These are phyloP conservation scores for Empis stercorea DNA, from an alignment of 2,888 invertebrate species.

Conservation along the genomic window DNA sequence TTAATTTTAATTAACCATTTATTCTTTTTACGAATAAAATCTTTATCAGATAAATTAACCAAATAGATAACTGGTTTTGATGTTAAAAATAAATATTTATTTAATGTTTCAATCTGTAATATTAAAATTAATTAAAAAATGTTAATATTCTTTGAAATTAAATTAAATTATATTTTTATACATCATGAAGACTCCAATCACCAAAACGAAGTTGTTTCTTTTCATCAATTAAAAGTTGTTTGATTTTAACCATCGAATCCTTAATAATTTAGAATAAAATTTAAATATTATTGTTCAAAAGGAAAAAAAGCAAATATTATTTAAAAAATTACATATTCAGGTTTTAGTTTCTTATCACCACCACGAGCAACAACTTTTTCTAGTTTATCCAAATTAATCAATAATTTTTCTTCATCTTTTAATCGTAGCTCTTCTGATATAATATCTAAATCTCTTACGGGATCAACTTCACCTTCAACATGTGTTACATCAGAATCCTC, in stretches of 20 bases:
- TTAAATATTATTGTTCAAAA: background rate
- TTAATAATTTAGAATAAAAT: slow-evolving; percentile 35
- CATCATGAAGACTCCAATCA: slow-evolving; percentile 87
- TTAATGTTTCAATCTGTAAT: slow-evolving; percentile 84
- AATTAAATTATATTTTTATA: slow-evolving; percentile 31
- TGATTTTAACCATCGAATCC: slow-evolving; percentile 79
- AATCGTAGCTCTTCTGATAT: slow-evolving; percentile 89
- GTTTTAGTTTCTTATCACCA: slow-evolving; percentile 86
- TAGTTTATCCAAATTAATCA: slow-evolving; percentile 69
- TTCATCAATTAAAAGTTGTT: slow-evolving; percentile 69
- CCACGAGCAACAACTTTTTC: slow-evolving; percentile 75
- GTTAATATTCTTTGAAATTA: background rate
- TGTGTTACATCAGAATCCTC: slow-evolving; percentile 97
- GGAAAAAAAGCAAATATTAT: background rate
- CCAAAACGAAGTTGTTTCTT: slow-evolving; percentile 88
- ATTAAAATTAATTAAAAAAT: slow-evolving; percentile 16
- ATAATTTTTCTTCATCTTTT: slow-evolving; percentile 85
- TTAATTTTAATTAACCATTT: slow-evolving; percentile 95
- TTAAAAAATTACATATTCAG: slow-evolving; percentile 91
- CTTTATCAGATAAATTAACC: slow-evolving; percentile 93
- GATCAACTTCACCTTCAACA: slow-evolving; percentile 97
- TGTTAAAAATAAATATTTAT: slow-evolving; percentile 92
- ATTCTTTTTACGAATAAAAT: slow-evolving; percentile 96
- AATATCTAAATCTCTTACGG: slow-evolving; percentile 90
- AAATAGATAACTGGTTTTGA: slow-evolving; percentile 96